Evolutionary conservation across 2,113 vertebrate genomes (phyloP), one percentile per base, ranked within the genome.

Genomic region (Morone chrysops): DNA sequence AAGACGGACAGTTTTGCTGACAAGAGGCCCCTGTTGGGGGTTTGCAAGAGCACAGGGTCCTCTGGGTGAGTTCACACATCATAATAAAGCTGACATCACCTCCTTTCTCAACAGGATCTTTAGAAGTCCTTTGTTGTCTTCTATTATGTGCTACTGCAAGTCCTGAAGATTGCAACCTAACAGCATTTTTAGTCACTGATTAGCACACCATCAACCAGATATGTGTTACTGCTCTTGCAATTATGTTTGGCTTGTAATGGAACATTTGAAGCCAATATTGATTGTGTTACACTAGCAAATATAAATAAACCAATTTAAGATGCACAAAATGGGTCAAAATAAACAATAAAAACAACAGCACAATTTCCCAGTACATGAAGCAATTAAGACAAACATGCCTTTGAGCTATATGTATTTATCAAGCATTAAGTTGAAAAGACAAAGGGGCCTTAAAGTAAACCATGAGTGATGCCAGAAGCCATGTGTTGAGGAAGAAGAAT

Each of bases 11-110:
- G 90, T 81, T 99, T 99, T 88, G 95, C 96, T 18, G 97, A 99
- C 92, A 99, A 99, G 92, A 93, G 98, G 69, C 98, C 98, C 62
- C 96, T 99, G 73, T 96, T 99, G 66, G 97, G 97, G 71, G 95
- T 99, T 87, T 99, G 98, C 95, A 99, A 99, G 95, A 99, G 97
- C 92, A 95, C 96, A 43, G 98, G 97, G 82, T 99, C 98, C 78
- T 97, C 97, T 60, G 97, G 98, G 98, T 99, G 96, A 99, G 98
- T 95, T 79, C 57, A 73, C 36, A 41, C 25, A n/a, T 76, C 18
- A 53, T 45, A 51, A 20, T 56, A 63, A 68, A 53, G 17, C 54
- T 48, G 43, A 82, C 69, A 48, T 66, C 72, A 82, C 78, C 75
- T 82, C 71, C 80, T 90, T 14, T 36, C 38, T 67, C 40, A 73